Base-by-base conservation (phyloP, 2,888 invertebrate species). In the Stenodera caucasica region DNA sequence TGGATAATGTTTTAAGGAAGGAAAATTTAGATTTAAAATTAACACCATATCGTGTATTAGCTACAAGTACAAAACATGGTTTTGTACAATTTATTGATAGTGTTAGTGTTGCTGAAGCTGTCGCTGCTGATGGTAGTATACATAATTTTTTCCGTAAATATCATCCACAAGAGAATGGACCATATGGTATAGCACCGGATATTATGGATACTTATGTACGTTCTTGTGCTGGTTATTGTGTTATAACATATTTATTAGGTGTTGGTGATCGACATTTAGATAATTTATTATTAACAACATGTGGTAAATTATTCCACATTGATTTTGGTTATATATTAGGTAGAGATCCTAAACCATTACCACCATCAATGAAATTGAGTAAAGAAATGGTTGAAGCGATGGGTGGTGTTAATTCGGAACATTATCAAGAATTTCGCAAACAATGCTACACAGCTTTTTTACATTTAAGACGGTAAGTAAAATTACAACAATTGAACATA, bases 301-400 rank as follows among this genome's bases (percentile, higher is more conserved):
- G 88, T 55, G 98, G 98, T 33, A 93, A 93, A 71, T 82, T 98
- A 53, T 97, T 98, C 82, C 98, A 98, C 81, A 96, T 98, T 68
- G 98, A 98, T 83, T 99, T 99, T 82, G 98, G 98, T 2, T 99
- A 96, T 81, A 94, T 97, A 78, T 84, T 99, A 61, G 99, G 98
- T 0, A 86, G 98, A 49, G 99, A 99, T 83, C 99, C 99, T 3
- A 99, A 99, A 81, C 98, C 98, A 1, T 85, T 98, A 78, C 98
- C 98, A 1, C 98, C 99, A 11, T 98, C 98, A 6, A 99, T 99
- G 97, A 98, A 98, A 81, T 85, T 99, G 45, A 97, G 96, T 80
- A 93, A 92, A 80, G 98, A 99, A 84, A 99, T 99, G 98, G 96
- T 99, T 18, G 98, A 98, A 75, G 97, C 94, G 0, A 95, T 96